A percentile compares a stretch with the other conserved stretches of the same genome.
These are phyloP conservation scores for Papilio elwesi DNA, from an alignment of 2,888 invertebrate genomes.

Conservation along the genomic window DNA sequence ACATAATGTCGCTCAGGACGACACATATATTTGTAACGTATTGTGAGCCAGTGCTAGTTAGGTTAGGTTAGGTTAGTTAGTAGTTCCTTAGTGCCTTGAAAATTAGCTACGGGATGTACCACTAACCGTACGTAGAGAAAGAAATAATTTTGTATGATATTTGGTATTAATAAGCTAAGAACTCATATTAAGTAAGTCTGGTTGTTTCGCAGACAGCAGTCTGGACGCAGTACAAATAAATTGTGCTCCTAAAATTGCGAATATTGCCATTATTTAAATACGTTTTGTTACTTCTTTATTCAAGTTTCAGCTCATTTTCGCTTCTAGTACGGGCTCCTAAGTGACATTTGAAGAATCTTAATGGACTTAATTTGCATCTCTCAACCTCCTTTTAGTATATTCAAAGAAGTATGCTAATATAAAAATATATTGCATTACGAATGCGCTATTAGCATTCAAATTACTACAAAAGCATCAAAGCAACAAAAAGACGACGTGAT, in stretches of 20 bases:
- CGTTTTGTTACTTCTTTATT: slow-evolving; percentile 38
- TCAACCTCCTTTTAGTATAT: slow-evolving; percentile 36
- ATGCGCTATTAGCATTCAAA: slow-evolving; percentile 30
- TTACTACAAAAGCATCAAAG: slow-evolving; percentile 11
- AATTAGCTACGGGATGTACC: no score
- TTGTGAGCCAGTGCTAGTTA: no score
- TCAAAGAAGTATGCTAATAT: slow-evolving; percentile 39
- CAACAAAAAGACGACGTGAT: slow-evolving; percentile 18
- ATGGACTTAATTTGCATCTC: slow-evolving; percentile 41
- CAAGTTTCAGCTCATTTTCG: slow-evolving; percentile 40
- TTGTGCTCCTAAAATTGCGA: slow-evolving; percentile 12
- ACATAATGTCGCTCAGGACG: no score
- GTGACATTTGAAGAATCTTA: slow-evolving; percentile 41
- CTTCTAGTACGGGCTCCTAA: slow-evolving; percentile 37
- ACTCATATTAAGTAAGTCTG: neutral
- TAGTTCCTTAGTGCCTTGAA: no score
- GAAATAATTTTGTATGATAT: no score
- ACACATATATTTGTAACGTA: no score
- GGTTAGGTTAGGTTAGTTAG: no score
- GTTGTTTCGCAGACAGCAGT: slow-evolving; percentile 4
- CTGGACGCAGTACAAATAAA: slow-evolving; percentile 22
- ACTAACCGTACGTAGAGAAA: no score
- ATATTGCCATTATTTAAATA: slow-evolving; percentile 37
- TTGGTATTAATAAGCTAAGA: no score
- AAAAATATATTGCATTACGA: slow-evolving; percentile 37